Conservation (phyloP, 1,140 invertebrate species). For the Drosophila setifemur region DNA sequence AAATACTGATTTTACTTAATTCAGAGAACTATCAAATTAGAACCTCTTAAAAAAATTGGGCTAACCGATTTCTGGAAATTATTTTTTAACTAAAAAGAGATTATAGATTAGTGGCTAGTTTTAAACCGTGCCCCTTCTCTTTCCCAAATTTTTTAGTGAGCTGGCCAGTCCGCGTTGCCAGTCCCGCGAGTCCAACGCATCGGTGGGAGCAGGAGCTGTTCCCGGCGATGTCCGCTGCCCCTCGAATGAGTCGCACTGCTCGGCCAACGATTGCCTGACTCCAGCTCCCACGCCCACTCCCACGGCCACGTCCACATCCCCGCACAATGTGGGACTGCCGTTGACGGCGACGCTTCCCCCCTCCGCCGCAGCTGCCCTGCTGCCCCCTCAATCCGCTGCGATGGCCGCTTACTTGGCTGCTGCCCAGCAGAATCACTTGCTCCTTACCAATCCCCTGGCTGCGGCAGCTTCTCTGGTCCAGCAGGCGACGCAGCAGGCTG, state of each 20-base stretch:
- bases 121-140: background rate
- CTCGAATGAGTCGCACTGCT: conserved; percentile 87
- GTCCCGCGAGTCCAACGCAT: conserved; percentile 88
- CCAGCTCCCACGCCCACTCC: conserved; percentile 83
- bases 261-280: conserved; percentile 85
- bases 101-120: no score
- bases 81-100: no score
- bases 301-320: conserved; percentile 82
- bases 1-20: no score
- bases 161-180: conserved; percentile 89
- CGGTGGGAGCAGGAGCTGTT: conserved; percentile 63
- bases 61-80: no score
- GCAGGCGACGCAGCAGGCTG: conserved; percentile 84
- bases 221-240: conserved; percentile 84
- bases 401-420: conserved; percentile 90
- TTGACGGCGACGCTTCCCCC: conserved; percentile 84
- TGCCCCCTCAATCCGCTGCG: conserved; percentile 90
- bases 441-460: conserved; percentile 89
- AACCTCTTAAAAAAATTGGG: no score
- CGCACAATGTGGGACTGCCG: conserved; percentile 83
- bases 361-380: conserved; percentile 84
- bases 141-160: conserved; percentile 85
- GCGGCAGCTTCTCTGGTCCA: conserved; percentile 83
- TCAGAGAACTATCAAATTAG: no score
- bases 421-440: conserved; percentile 88